Evolutionary conservation across 2,888 invertebrate genomes (phyloP).

Genomic region (Cacoxenus indagator): DNA sequence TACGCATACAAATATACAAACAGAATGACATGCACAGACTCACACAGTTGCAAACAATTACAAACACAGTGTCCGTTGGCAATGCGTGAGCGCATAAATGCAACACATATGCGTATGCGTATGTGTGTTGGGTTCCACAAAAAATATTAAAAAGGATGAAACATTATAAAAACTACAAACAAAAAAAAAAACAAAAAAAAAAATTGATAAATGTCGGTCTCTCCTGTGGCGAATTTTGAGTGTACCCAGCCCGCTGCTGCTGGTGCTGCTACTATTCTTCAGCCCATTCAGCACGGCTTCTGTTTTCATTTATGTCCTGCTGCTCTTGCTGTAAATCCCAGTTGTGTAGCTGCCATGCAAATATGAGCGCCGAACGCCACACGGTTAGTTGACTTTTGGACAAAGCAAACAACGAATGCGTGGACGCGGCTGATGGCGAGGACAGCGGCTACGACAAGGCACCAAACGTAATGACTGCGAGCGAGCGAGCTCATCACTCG

Average conservation of each 20-base stretch:
- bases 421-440: no score
- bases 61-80: not conserved
- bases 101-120: not conserved
- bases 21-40: no score
- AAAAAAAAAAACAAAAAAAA: not conserved
- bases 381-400: constrained; percentile 3
- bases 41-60: not conserved
- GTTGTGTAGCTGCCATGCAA: not conserved
- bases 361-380: not conserved
- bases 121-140: not conserved
- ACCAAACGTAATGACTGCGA: no score
- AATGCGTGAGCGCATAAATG: not conserved
- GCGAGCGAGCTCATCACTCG: no score
- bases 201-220: constrained; percentile 27
- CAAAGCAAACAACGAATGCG: no score
- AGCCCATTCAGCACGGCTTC: not conserved
- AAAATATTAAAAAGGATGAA: not conserved
- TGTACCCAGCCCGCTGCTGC: not conserved
- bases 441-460: no score
- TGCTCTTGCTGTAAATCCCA: not conserved
- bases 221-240: constrained; percentile 34
- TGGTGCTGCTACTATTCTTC: not conserved
- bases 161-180: not conserved
- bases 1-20: not conserved
- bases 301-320: constrained; percentile 16